phyloP scores from a whole-genome alignment of 2,888 invertebrate genomes.

The Orthonychiurus folsomi region DNA sequence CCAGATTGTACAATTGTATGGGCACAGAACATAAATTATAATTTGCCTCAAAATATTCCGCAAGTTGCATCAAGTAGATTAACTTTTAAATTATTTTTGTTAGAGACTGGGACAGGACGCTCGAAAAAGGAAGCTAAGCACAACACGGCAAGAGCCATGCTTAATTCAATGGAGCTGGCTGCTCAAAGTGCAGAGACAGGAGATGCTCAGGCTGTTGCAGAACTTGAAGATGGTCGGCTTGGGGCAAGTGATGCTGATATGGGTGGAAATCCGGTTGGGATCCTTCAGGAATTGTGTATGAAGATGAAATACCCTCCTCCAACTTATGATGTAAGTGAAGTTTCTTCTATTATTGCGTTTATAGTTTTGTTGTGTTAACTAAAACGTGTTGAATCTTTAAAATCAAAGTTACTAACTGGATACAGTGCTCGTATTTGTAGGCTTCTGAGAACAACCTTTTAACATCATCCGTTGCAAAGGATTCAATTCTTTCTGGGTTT shows the following conservation, averaged over 20 bases:
- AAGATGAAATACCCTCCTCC: constrained; percentile 92
- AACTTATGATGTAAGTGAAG: constrained; percentile 77
- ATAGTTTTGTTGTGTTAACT: too few relatives aligned
- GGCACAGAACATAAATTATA: too few relatives aligned
- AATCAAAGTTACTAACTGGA: too few relatives aligned
- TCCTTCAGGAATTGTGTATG: constrained; percentile 88
- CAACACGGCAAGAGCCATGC: constrained; percentile 81
- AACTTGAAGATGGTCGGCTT: constrained; percentile 19
- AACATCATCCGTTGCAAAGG: too few relatives aligned
- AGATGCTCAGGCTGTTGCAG: constrained; percentile 9
- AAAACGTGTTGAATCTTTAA: too few relatives aligned
- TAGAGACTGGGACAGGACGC: constrained; percentile 81
- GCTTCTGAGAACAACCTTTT: too few relatives aligned
- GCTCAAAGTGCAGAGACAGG: constrained; percentile 30
- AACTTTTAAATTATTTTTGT: too few relatives aligned
- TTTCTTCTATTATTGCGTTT: too few relatives aligned
- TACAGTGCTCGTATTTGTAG: too few relatives aligned
- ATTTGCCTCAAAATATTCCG: too few relatives aligned
- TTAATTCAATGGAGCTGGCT: constrained; percentile 57
- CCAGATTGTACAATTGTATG: too few relatives aligned
- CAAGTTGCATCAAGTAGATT: too few relatives aligned
- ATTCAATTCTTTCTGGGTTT: not conserved
- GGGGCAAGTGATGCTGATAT: constrained; percentile 26
- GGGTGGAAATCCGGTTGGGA: constrained; percentile 83
- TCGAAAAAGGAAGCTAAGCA: constrained; percentile 98